Conservation (phyloP, 2,113 vertebrate species). For the Triplophysa dalaica region DNA sequence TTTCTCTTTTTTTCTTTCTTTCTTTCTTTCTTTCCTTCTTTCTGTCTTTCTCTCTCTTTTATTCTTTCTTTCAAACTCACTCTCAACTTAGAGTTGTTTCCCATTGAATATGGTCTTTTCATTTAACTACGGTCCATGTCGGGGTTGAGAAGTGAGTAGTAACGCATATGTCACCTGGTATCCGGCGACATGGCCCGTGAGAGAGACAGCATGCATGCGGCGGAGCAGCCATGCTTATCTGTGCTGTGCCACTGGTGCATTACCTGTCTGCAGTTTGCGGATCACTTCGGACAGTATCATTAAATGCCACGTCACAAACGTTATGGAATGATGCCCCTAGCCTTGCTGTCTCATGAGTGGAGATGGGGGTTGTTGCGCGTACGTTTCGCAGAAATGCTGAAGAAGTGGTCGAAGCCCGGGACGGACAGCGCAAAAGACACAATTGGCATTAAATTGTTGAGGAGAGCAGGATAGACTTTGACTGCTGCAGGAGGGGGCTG, state of each 20-base stretch:
- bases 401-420: constrained; percentile 65
- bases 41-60: background rate
- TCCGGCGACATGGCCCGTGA: constrained; percentile 87
- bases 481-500: constrained; percentile 85
- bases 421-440: constrained; percentile 83
- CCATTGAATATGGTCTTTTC: constrained; percentile 70
- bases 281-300: constrained; percentile 99
- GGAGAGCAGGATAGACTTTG: constrained; percentile 93
- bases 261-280: constrained; percentile 86
- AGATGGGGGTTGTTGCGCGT: constrained; percentile 61
- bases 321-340: constrained; percentile 93
- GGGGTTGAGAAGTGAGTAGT: constrained; percentile 72
- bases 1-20: constrained; percentile 9
- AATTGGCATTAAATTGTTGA: constrained; percentile 96
- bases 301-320: constrained; percentile 99
- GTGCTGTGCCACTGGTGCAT: constrained; percentile 85
- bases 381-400: constrained; percentile 42
- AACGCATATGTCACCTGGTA: constrained; percentile 87
- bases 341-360: constrained; percentile 85
- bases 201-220: constrained; percentile 76
- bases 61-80: constrained; percentile 27
- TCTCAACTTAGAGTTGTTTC: constrained; percentile 57
- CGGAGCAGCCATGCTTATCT: constrained; percentile 88
- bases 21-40: background rate
- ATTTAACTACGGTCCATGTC: constrained; percentile 66